Evolutionary conservation across 2,888 invertebrate genomes (phyloP).

Genomic region (Metopia argyrocephala): DNA sequence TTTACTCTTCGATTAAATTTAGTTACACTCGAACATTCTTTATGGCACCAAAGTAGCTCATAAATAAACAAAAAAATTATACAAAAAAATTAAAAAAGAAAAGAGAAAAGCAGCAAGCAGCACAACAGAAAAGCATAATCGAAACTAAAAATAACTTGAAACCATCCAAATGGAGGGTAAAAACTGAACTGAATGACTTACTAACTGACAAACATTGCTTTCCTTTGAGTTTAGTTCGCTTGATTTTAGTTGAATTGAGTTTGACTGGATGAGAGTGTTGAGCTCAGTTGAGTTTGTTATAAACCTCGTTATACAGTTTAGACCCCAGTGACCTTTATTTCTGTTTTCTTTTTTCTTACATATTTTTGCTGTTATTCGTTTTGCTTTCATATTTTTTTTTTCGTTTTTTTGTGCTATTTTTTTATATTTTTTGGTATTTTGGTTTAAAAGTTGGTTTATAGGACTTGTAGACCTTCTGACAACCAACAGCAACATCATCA

Average conservation of each 20-base stretch:
- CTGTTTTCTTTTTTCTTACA: constrained; percentile 11
- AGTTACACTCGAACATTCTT: constrained; percentile 47
- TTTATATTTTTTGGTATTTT: neutral
- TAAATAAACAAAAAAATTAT: constrained; percentile 15
- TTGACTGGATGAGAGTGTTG: neutral
- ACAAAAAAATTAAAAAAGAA: constrained; percentile 44
- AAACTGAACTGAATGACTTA: neutral
- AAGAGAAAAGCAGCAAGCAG: no score
- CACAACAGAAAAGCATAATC: neutral
- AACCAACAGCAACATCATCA: neutral
- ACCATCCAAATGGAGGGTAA: constrained; percentile 48
- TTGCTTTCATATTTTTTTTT: neutral
- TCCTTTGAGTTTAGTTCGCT: neutral
- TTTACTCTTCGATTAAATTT: constrained; percentile 47
- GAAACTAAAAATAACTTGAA: constrained; percentile 56
- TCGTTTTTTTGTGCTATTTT: constrained; percentile 5
- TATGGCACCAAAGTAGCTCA: neutral
- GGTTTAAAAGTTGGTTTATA: constrained; percentile 29
- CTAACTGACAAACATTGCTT: constrained; percentile 1
- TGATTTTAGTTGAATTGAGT: neutral
- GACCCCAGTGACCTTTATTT: constrained; percentile 59
- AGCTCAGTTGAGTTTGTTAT: constrained; percentile 54
- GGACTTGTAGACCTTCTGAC: constrained; percentile 37
- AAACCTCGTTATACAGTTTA: constrained; percentile 58
- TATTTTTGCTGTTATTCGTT: constrained; percentile 29